Percentiles rank a stretch among this genome's conserved stretches.
Conservation (phyloP, 2,888 invertebrate genomes). For the Homarus gammarus region DNA sequence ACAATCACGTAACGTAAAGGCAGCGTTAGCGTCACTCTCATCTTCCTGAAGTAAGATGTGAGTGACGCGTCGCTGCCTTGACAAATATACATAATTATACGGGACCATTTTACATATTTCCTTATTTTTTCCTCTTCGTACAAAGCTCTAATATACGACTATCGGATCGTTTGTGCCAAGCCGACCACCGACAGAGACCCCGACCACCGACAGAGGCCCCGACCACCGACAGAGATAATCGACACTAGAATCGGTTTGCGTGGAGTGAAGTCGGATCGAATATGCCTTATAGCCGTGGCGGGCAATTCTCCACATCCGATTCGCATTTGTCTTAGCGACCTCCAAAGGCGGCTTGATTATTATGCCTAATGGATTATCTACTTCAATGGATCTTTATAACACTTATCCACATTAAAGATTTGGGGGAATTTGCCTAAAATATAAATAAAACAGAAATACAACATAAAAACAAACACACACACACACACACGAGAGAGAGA, state of each 20-base stretch:
- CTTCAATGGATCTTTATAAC: background rate
- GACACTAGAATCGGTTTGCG: conserved; percentile 46
- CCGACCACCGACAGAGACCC: conserved; percentile 47
- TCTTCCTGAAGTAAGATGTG: too few species aligned
- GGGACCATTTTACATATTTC: too few species aligned
- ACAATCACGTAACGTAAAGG: too few species aligned
- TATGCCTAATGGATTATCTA: conserved; percentile 39
- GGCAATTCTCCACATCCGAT: conserved; percentile 57
- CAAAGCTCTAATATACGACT: conserved; percentile 2
- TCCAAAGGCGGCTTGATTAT: conserved; percentile 42
- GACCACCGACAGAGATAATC: conserved; percentile 57
- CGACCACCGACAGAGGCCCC: too few species aligned
- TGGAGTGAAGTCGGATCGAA: conserved; percentile 50
- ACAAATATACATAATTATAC: too few species aligned
- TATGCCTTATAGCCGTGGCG: conserved; percentile 33
- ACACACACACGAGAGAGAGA: too few species aligned
- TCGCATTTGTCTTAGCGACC: conserved; percentile 53
- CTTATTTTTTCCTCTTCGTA: background rate
- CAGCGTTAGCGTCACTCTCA: too few species aligned
- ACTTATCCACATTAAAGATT: background rate
- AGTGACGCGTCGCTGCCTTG: too few species aligned
- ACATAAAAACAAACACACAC: too few species aligned
- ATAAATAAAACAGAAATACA: background rate
- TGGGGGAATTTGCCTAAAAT: too few species aligned
- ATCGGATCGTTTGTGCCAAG: conserved; percentile 35